Base-by-base conservation (phyloP, 2,888 invertebrate species). In the Nemurella pictetii region DNA sequence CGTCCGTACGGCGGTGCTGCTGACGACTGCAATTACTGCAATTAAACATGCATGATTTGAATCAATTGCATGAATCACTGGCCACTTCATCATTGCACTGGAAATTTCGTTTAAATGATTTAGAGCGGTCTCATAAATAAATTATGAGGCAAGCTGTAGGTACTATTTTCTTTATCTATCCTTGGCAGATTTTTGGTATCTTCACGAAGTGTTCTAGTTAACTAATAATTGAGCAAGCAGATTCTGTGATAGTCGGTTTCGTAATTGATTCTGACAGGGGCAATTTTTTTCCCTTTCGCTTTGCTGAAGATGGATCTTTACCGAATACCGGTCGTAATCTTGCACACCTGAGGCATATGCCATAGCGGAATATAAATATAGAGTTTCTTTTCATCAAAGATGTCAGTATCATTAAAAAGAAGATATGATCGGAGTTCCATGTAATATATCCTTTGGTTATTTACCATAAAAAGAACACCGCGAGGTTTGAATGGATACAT, bases 21-120 rank as follows among this genome's bases (percentile, higher is more conserved):
- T 72, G 82, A 82, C 55, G 82, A 82, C 73, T 80, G 75, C 81
- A 85, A 85, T 85, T 85, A 85, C 75, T 82, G 84, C 85, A 85
- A 85, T 85, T 85, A 85, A 85, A 84, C 80, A 85, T 75, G 77
- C 80, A 25, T 74, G 83, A 74, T 12, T 27, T 85, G 84, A 85
- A 85, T 85, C 83, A 83, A 83, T 85, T 85, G 85, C 84, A 73
- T 85, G 73, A 30, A 32, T 30, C 35, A 55, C 55, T 55, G 55
- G 55, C 55, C 55, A 55, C 55, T 55, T 55, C 55, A 55, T 55
- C 55, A 55, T 55, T 55, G 55, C 55, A 55, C 55, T 29, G 78
- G 78, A 27, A 78, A 78, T 78, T 78, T 29, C 12, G 28, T n/a
- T 78, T 78, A 78, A 78, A 30, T 78, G 78, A 78, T 78, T 78